Percentiles rank a stretch among this genome's conserved stretches.
phyloP scores from a whole-genome alignment of 2,888 invertebrate genomes.

The Formica aserva region DNA sequence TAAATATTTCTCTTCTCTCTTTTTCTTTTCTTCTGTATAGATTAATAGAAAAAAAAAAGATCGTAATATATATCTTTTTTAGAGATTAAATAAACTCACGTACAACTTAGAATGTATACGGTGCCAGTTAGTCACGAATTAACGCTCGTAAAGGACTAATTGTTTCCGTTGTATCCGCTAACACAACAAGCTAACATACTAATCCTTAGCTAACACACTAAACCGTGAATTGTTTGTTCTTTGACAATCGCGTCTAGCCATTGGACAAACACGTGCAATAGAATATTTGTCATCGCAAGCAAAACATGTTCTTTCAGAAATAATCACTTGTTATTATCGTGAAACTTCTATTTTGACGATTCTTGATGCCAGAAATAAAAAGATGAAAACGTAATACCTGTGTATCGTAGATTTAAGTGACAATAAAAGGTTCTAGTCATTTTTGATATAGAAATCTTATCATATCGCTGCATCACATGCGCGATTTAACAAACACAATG shows the following conservation, averaged over 20 bases:
- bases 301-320: background rate
- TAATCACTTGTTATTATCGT: background rate
- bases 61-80: background rate
- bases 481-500: background rate
- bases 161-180: background rate
- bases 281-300: background rate
- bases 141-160: background rate
- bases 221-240: constrained; percentile 2
- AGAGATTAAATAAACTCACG: background rate
- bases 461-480: background rate
- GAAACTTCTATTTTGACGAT: background rate
- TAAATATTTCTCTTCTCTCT: background rate
- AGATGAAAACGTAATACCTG: no score
- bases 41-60: background rate
- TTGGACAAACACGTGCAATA: background rate
- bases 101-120: no score
- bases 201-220: background rate
- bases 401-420: background rate
- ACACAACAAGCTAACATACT: background rate
- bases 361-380: background rate
- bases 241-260: background rate
- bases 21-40: background rate
- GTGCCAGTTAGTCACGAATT: background rate
- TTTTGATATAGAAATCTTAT: background rate
- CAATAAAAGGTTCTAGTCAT: background rate